Base-by-base conservation (phyloP, 2,888 invertebrate species). In the Hemicrepidius hirtus region DNA sequence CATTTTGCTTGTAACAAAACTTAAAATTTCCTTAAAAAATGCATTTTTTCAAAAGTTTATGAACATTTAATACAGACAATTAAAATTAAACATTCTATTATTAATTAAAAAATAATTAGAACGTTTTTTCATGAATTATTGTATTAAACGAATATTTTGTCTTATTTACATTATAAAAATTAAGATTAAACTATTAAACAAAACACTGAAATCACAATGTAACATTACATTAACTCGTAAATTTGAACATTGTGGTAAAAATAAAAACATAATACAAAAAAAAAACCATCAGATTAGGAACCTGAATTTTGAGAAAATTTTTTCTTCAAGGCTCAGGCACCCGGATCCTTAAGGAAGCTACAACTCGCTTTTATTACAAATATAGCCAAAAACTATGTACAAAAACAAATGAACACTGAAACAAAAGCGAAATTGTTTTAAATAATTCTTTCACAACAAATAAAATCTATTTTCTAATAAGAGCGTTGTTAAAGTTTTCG, bases 91-190 rank as follows among this genome's bases (percentile, higher is more conserved):
- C 32, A 9, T 32, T 32, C 32, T 32, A 32, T 32, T 32, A 32
- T 1, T 9, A 32, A 1, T 32, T 9, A 32, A 1, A n/a, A 32
- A 32, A 32, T 32, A 32, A 32, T 32, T 32, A 32, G 32, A 32
- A 32, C n/a, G 32, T 32, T 9, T 32, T 9, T 32, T 32, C 7
- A 32, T 7, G 32, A 32, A 9, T 32, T 32, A 32, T 32, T 63
- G 63, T 63, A 64, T 64, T 49, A 64, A 64, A 64, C 35, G 64
- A 64, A 64, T 44, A 18, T 62, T 44, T 28, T 21, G 6, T 12
- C 13, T 64, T 64, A 35, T 64, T 35, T 64, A 50, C 18, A 46
- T 50, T 37, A 64, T 49, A 64, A 64, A 64, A 50, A 63, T 44
- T 35, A 63, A 46, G 53, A 53, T 32, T 53, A 53, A n/a, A 53